These are phyloP conservation scores for Cheilosia variabilis DNA, from an alignment of 2,888 invertebrate species.

Conservation along the genomic window DNA sequence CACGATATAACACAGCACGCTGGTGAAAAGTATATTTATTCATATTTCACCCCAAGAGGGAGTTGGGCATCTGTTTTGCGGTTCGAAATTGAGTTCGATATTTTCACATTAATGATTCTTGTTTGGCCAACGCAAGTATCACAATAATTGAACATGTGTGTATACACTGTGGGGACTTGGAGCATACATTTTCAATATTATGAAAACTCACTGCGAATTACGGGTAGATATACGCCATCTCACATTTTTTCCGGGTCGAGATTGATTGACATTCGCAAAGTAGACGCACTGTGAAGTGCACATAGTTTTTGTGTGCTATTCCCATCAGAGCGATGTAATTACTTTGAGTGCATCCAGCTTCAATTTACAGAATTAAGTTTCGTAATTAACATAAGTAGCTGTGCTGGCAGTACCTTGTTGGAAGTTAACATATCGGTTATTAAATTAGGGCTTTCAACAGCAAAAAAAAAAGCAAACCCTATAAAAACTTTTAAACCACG, in stretches of 20 bases:
- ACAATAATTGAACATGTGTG: background rate
- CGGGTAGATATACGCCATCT: background rate
- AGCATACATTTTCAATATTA: conserved; percentile 19
- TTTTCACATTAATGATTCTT: conserved; percentile 20
- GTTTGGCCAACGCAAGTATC: background rate
- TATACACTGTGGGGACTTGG: conserved; percentile 13
- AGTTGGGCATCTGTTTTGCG: background rate
- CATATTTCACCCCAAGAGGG: background rate
- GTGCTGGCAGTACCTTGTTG: too few relatives aligned
- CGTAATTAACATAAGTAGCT: too few relatives aligned
- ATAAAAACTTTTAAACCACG: too few relatives aligned
- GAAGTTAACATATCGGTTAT: too few relatives aligned
- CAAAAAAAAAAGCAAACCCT: too few relatives aligned
- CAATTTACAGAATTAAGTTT: too few relatives aligned
- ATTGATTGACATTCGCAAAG: background rate
- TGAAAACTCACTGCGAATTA: background rate
- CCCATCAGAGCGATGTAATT: too few relatives aligned
- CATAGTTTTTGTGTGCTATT: too few relatives aligned
- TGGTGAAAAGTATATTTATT: background rate
- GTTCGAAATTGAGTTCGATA: conserved; percentile 4
- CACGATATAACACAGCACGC: background rate
- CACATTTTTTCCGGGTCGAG: background rate
- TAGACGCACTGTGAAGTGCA: too few relatives aligned
- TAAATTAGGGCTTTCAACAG: too few relatives aligned
- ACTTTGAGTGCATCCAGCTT: too few relatives aligned